These are phyloP conservation scores for Disparrhopalites patrizii DNA, from an alignment of 2,888 invertebrate genomes.

Conservation along the genomic window DNA sequence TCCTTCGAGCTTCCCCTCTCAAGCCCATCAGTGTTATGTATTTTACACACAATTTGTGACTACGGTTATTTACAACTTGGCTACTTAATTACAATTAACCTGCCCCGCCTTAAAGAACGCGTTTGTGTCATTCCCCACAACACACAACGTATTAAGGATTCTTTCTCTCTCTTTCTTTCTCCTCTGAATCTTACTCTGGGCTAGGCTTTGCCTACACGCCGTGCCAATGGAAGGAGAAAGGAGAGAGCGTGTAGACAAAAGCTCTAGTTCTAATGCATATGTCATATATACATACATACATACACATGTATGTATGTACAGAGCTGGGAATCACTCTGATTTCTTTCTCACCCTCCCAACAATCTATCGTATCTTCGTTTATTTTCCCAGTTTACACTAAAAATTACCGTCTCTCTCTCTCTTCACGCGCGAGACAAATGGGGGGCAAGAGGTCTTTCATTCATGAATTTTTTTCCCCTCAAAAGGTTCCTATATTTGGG, in stretches of 20 bases:
- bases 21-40: constrained; percentile 25
- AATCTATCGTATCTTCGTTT: constrained; percentile 26
- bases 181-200: background rate
- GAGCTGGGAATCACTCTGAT: no score
- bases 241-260: no score
- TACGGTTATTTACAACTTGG: constrained; percentile 30
- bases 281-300: background rate
- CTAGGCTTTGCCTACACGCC: no score
- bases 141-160: no score
- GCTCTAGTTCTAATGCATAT: background rate
- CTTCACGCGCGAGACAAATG: background rate
- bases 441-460: background rate
- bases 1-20: constrained; percentile 25
- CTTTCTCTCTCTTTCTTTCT: constrained; percentile 15
- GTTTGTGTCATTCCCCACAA: constrained; percentile 31
- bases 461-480: background rate
- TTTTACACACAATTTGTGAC: constrained; percentile 26
- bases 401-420: constrained; percentile 15
- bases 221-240: no score
- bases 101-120: constrained; percentile 44
- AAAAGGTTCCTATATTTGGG: background rate
- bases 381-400: constrained; percentile 25
- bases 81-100: constrained; percentile 49
- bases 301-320: no score
- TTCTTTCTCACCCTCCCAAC: constrained; percentile 20